Base-by-base conservation (phyloP, 2,113 vertebrate species). In the Mastomys natalensis region DNA sequence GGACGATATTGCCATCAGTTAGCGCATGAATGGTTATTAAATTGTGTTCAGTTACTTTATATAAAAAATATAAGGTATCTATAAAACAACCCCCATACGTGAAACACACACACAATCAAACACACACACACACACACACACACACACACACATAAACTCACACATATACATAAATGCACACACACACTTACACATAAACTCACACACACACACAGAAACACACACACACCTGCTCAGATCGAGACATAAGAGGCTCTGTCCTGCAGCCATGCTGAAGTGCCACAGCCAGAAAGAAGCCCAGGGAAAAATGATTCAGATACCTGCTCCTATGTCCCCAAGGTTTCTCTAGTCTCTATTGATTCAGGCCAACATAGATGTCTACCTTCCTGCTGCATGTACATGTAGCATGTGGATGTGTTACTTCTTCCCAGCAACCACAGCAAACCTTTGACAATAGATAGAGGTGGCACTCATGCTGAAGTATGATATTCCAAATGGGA, bases 311-410 rank as follows among this genome's bases (percentile, higher is more conserved):
- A 15, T 60, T 91, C 34, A 58, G 55, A 90, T 2, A 29, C 24
- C 9, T 64, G 16, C n/a, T 60, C 24, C 31, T 4, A 48, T 87
- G 55, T 62, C 64, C 19, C 6, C 29, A 81, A 21, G 17, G 1
- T 60, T 76, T 64, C 55, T 73, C 40, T 89, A 43, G 66, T 13
- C 48, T 96, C 86, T 53, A 64, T 76, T 92, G 76, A 84, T 77
- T 72, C 76, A 87, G 80, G 58, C 15, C 45, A 93, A 24, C 1
- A 7, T 48, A 13, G n/a, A 34, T 9, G 51, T 73, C 51, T 1
- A 22, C 66, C 66, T n/a, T 21, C 60, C 58, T 16, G 31, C 22
- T 22, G 1, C 31, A 12, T 55, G 55, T 26, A 7, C 66, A 48
- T 87, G 5, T 64, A 22, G 16, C 81, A 7, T 5, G 8, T 29